Percentiles rank a stretch among this genome's conserved stretches.
These are phyloP conservation scores for Ormyrus thymus DNA, from an alignment of 2,888 invertebrate species.

Conservation along the genomic window DNA sequence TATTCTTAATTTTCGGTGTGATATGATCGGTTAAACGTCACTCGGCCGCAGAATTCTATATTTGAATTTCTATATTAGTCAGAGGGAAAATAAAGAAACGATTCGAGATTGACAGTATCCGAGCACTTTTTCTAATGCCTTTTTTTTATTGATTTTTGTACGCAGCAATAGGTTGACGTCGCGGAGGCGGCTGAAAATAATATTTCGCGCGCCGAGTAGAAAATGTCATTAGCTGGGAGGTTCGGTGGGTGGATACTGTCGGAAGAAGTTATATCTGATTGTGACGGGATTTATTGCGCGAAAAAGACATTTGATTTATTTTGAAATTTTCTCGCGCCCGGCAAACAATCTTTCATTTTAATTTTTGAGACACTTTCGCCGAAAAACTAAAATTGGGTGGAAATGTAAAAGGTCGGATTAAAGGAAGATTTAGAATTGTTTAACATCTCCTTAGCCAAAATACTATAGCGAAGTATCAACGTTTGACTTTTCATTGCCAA, in stretches of 20 bases:
- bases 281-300: background rate
- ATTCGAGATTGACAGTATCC: slow-evolving; percentile 54
- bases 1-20: background rate
- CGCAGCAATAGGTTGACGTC: slow-evolving; percentile 10
- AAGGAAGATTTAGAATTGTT: too few relatives aligned
- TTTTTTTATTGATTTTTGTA: slow-evolving; percentile 43
- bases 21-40: slow-evolving; percentile 66
- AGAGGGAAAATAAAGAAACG: background rate
- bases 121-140: slow-evolving; percentile 25
- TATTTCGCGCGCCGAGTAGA: slow-evolving; percentile 12
- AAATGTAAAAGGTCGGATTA: too few relatives aligned
- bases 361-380: too few relatives aligned
- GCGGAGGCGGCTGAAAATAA: slow-evolving; percentile 22
- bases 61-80: slow-evolving; percentile 61
- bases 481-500: too few relatives aligned
- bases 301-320: background rate
- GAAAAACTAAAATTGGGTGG: too few relatives aligned
- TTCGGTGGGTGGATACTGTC: background rate
- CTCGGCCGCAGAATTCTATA: slow-evolving; percentile 64
- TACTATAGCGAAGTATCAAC: too few relatives aligned
- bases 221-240: slow-evolving; percentile 27
- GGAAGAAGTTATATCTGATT: slow-evolving; percentile 7
- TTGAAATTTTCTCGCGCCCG: too few relatives aligned
- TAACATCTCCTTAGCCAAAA: too few relatives aligned
- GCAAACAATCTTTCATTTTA: too few relatives aligned